Evolutionary conservation across 2,888 invertebrate species (phyloP), one percentile per base, ranked within the genome.

Genomic region (Andrena minutula): DNA sequence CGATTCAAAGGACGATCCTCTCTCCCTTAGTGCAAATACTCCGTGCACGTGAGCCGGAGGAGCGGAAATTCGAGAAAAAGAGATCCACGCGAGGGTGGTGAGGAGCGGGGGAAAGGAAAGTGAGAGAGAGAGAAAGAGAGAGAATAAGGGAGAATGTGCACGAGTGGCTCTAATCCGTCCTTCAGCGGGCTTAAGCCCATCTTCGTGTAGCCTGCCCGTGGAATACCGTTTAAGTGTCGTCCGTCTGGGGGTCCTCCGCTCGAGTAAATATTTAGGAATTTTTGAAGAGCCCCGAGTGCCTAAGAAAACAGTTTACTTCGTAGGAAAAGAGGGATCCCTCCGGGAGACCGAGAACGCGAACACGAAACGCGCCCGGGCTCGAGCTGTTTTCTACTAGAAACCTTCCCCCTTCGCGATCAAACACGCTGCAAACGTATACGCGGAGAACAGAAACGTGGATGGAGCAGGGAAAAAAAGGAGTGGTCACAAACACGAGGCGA

Each of bases 181-280:
- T 90, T 85, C 79, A 86, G 83, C 79, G 85, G 85, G 87, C 90
- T 90, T 86, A 89, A 87, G 85, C 86, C 84, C 85, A 86, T 87
- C 86, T 86, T 82, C 88, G 89, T 86, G 85, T 84, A 87, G 75
- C 75, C 79, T 78, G 80, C 87, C 73, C 80, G 84, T 76, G 88
- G 87, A 89, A 90, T 89, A 89, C 85, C 89, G 89, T 89, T 90
- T 89, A 90, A 89, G 89, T 88, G 84, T 87, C 84, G 86, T 88
- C 85, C 89, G 87, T 86, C 88, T 88, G 88, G 86, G 89, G 85
- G 84, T 84, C 89, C 85, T 86, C 86, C 85, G 89, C 86, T 79
- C 87, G 90, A 89, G 93, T 92, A 93, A 93, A 93, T 93, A 93
- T 93, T 93, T 93, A 91, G 91, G 90, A 93, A 93, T 92, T 92